These are phyloP conservation scores for Alectoris magna DNA, from an alignment of 2,797 vertebrate species.

Conservation along the genomic window DNA sequence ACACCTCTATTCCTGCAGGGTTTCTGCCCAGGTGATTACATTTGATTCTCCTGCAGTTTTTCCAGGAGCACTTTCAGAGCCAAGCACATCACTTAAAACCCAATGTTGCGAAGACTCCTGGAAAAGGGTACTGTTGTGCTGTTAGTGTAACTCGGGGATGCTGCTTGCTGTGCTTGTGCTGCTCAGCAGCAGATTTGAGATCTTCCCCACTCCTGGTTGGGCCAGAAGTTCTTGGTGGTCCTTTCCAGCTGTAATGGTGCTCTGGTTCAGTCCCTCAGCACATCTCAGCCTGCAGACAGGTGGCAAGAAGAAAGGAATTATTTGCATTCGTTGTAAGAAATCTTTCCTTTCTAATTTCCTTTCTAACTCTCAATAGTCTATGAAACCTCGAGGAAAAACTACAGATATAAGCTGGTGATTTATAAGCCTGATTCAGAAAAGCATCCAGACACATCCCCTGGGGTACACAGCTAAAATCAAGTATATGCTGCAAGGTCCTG, in stretches of 20 bases:
- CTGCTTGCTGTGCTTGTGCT: neutral
- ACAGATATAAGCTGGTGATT: neutral
- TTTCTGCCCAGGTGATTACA: neutral
- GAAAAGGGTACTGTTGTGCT: neutral
- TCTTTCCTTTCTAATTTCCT: neutral
- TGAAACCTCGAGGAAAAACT: neutral
- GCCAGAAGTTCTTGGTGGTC: too few relatives aligned
- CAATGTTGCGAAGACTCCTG: neutral
- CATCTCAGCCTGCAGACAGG: neutral
- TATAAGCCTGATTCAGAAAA: neutral
- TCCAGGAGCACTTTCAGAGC: neutral
- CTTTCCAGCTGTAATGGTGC: too few relatives aligned
- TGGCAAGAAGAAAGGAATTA: neutral
- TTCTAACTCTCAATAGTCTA: neutral
- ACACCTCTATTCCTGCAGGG: neutral
- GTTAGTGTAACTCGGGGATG: neutral
- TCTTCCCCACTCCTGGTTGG: neutral
- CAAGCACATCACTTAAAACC: neutral
- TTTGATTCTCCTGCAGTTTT: neutral
- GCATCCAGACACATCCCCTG: rapidly evolving
- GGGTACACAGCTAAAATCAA: neutral
- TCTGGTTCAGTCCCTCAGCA: neutral
- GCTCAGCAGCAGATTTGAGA: neutral
- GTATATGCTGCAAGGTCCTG: neutral
- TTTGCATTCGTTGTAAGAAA: neutral